Conservation (phyloP, 2,113 vertebrate genomes). For the Triplophysa siluroides region DNA sequence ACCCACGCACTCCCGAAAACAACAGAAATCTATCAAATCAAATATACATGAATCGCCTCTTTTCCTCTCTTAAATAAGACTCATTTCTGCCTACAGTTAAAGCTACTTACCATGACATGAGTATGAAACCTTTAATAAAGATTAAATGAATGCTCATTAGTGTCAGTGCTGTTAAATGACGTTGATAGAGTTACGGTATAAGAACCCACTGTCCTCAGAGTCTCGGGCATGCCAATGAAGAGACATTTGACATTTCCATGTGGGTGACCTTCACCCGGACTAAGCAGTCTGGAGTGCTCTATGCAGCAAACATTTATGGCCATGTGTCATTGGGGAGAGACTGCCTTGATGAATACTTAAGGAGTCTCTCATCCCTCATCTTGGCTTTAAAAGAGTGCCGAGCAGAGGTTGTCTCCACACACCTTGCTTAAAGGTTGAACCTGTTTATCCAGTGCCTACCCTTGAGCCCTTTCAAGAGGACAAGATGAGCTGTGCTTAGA, state of each 20-base stretch:
- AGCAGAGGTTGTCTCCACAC: slow-evolving; percentile 16
- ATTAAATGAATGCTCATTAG: slow-evolving; percentile 23
- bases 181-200: background rate
- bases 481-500: slow-evolving; percentile 7
- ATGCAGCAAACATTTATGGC: slow-evolving; percentile 29
- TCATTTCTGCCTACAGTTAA: background rate
- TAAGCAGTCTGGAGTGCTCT: slow-evolving; percentile 22
- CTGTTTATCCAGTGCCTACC: slow-evolving; percentile 19
- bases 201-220: background rate
- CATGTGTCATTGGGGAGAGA: slow-evolving; percentile 23
- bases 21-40: slow-evolving; percentile 4
- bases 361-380: slow-evolving; percentile 17
- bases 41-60: background rate
- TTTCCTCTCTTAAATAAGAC: background rate
- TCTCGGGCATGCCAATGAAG: slow-evolving; percentile 33
- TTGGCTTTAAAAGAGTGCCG: slow-evolving; percentile 15
- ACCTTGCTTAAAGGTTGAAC: slow-evolving; percentile 31
- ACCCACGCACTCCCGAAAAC: slow-evolving; percentile 8
- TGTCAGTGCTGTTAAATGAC: slow-evolving; percentile 19
- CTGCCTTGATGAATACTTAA: slow-evolving; percentile 34
- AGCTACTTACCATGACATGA: slow-evolving; percentile 6
- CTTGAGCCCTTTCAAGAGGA: slow-evolving; percentile 18
- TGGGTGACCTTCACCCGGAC: slow-evolving; percentile 38
- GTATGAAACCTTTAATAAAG: slow-evolving; percentile 5
- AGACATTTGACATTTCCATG: slow-evolving; percentile 38